Evolutionary conservation across 2,113 vertebrate species (phyloP).

Genomic region (Syngnathoides biaculeatus): DNA sequence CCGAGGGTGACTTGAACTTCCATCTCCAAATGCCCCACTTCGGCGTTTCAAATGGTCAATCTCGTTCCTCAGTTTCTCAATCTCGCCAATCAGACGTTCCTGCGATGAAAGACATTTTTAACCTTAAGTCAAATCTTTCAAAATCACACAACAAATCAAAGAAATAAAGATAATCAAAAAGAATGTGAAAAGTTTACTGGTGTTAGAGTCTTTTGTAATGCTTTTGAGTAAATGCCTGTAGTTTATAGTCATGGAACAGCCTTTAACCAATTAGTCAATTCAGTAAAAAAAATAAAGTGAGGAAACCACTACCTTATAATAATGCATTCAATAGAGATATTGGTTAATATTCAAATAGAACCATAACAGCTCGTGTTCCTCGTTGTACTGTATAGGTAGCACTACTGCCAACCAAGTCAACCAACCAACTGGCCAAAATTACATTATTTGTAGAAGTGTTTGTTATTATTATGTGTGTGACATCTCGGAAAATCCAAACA

Average conservation of each 20-base stretch:
- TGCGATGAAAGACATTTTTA: conserved; percentile 41
- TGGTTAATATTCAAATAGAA: no score
- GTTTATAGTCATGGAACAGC: not conserved
- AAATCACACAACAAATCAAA: not conserved
- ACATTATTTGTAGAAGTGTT: not conserved
- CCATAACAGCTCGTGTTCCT: no score
- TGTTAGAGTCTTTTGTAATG: not conserved
- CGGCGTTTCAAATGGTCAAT: conserved; percentile 91
- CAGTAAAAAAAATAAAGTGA: no score
- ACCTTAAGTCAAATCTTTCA: not conserved
- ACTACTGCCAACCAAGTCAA: not conserved
- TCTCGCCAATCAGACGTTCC: conserved; percentile 91
- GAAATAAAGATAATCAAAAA: not conserved
- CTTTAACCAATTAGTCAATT: no score
- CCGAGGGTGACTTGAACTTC: conserved; percentile 77
- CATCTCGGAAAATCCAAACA: not conserved
- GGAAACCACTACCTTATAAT: no score
- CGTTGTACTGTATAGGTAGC: no score
- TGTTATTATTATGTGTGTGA: not conserved
- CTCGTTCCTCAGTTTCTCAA: conserved; percentile 90
- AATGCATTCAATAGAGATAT: no score
- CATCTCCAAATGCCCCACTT: conserved; percentile 83
- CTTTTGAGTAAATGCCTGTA: not conserved
- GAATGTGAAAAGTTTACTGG: not conserved
- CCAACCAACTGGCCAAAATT: not conserved